A percentile compares a stretch with the other conserved stretches of the same genome.
These are phyloP conservation scores for Propsilocerus akamusi DNA, from an alignment of 1,140 invertebrate genomes.

Conservation along the genomic window DNA sequence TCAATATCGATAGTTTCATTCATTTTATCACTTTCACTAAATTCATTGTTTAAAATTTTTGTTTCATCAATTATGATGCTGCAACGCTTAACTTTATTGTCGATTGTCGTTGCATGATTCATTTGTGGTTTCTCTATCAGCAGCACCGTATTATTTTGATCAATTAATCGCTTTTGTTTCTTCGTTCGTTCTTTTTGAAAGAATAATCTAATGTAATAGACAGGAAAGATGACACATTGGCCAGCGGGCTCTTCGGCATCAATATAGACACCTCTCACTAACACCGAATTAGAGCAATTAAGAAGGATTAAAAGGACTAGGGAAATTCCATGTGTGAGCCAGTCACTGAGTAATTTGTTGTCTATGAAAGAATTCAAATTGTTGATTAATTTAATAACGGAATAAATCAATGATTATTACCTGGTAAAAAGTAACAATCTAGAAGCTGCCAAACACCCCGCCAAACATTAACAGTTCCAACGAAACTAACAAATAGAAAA, in stretches of 20 bases:
- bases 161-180: slow-evolving; percentile 26
- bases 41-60: neutral
- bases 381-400: neutral
- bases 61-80: neutral
- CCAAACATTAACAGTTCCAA: slow-evolving; percentile 74
- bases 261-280: slow-evolving; percentile 67
- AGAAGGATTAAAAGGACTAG: slow-evolving; percentile 53
- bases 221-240: slow-evolving; percentile 60
- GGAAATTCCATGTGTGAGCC: slow-evolving; percentile 52
- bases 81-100: neutral
- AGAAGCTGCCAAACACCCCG: slow-evolving; percentile 64
- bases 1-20: neutral
- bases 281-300: slow-evolving; percentile 66
- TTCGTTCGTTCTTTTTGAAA: slow-evolving; percentile 43
- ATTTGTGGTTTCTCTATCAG: slow-evolving; percentile 2
- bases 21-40: slow-evolving; percentile 1
- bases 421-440: slow-evolving; percentile 59
- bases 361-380: slow-evolving; percentile 25
- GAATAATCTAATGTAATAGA: slow-evolving; percentile 58
- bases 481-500: slow-evolving; percentile 54
- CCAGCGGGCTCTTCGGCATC: slow-evolving; percentile 62
- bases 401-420: slow-evolving; percentile 18
- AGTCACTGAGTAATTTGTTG: slow-evolving; percentile 48
- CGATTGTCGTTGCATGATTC: neutral
- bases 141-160: slow-evolving; percentile 9